Base-by-base conservation (phyloP, 2,888 invertebrate genomes). In the Pediacus dermestoides region DNA sequence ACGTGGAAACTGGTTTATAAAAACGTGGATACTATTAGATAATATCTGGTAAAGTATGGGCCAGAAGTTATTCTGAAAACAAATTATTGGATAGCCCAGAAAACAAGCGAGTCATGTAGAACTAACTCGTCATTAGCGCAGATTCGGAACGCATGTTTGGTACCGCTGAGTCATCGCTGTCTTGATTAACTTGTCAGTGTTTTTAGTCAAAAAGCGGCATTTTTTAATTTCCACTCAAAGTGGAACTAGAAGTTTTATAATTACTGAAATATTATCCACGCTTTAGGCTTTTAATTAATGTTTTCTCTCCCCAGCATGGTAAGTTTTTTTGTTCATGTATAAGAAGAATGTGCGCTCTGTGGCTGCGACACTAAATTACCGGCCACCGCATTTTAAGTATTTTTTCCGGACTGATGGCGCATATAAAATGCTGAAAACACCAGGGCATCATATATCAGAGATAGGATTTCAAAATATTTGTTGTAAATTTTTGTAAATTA, bases 141-240 rank as follows among this genome's bases (percentile, higher is more conserved):
- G 55, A 64, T 66, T 66, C 57, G 60, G 60, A 55, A 66, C 64
- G 66, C 64, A 64, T 63, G 60, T 66, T 66, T 52, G 58, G 55
- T 56, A 61, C 55, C 53, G 65, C 63, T 59, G 61, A 64, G 47
- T 66, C 66, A 66, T 52, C 48, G 43, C 39, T 46, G 47, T 53
- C 61, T 66, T 66, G 67, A 67, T 67, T 67, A 66, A 67, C 67
- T 66, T 66, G 66, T 67, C 66, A 67, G 66, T 64, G 65, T 66
- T 66, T 64, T 66, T 65, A 60, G 61, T 57, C 52, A 52, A 63
- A 64, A 64, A 55, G 61, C 61, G 61, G 61, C 56, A 48, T 60
- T 60, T 61, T 63, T 58, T 53, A 48, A 52, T 54, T 56, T 50
- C 45, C 45, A 48, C 50, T 53, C 46, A 42, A 48, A 45, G 42